Evolutionary conservation across 2,888 invertebrate genomes (phyloP), one percentile per base, ranked within the genome.

Genomic region (Metellina segmentata): DNA sequence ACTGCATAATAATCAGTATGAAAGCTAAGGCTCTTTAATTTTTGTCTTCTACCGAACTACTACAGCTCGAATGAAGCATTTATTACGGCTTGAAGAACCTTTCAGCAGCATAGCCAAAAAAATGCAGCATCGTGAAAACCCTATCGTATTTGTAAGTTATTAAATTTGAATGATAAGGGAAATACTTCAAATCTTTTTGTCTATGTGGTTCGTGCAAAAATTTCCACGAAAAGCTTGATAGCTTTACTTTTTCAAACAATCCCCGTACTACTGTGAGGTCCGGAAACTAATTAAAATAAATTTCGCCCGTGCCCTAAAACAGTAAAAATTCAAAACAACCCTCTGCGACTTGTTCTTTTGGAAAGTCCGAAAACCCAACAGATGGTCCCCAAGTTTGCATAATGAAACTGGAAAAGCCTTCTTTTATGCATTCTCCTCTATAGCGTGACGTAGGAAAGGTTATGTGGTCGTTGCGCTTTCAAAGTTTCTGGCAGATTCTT

Each of bases 381-480:
- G 89, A 89, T 89, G 89, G 83, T 72, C 89, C 71, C 53, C 61
- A 78, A 89, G 89, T 89, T 89, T 89, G 83, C 89, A 89, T 89
- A 89, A 89, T 89, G 85, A 78, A 83, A 89, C 82, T 52, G 20
- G 75, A 89, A 89, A 89, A 71, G 77, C 19, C 81, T 85, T 85
- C 78, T 78, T 83, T 88, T 78, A 82, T 89, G 89, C 71, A 82
- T 89, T 70, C 52, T 88, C 61, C 48, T 48, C 61, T 61, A 75
- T 89, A 69, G 89, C 89, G 89, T 89, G 89, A 89, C 89, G 61
- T n/a, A 69, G 20, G 69, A 69, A 71, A 61, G 71, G 53, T 89
- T 20, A 19, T 77, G 4, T 49, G 82, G 89, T 89, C 89, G 69
- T 74, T 75, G 88, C 69, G 53, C 75, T 81, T 88, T 81, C 82